Evolutionary conservation across 2,113 vertebrate species (phyloP).

Genomic region (Megaceryle maxima): DNA sequence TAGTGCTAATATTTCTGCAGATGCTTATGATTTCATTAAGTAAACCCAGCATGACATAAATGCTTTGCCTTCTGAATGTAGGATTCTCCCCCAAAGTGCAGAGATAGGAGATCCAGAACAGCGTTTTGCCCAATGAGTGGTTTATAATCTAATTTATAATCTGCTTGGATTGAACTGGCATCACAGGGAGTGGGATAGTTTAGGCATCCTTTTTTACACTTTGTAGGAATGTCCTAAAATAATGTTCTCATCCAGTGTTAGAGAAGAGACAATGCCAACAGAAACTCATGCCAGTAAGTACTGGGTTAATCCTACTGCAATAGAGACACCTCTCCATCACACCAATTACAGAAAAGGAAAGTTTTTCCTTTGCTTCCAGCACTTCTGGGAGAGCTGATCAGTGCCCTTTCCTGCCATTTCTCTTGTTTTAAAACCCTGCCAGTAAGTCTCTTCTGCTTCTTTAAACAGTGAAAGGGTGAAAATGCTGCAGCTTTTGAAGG

Average conservation of each 20-base stretch:
- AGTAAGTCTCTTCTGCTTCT: not conserved
- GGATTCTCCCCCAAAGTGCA: not conserved
- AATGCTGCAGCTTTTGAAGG: not conserved
- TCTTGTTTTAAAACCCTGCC: not conserved
- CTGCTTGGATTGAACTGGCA: not conserved
- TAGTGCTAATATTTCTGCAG: not conserved
- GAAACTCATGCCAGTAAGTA: not conserved
- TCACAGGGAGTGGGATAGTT: not conserved
- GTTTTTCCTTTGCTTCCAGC: not conserved
- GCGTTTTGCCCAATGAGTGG: not conserved
- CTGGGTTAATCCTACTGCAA: not conserved
- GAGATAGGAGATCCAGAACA: not conserved
- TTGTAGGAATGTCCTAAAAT: not conserved
- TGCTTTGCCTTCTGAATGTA: not conserved
- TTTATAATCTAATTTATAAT: not conserved
- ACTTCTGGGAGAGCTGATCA: not conserved
- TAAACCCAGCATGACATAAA: not conserved
- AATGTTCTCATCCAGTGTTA: not conserved
- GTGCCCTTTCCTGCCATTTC: not conserved
- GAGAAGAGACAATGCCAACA: not conserved
- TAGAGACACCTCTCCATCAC: not conserved
- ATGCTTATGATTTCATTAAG: not conserved
- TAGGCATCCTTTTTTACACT: not conserved
- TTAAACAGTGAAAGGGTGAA: not conserved
- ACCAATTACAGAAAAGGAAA: not conserved